Evolutionary conservation across 1,140 invertebrate species (phyloP), one percentile per base, ranked within the genome.

Genomic region (Eufriesea mexicana): DNA sequence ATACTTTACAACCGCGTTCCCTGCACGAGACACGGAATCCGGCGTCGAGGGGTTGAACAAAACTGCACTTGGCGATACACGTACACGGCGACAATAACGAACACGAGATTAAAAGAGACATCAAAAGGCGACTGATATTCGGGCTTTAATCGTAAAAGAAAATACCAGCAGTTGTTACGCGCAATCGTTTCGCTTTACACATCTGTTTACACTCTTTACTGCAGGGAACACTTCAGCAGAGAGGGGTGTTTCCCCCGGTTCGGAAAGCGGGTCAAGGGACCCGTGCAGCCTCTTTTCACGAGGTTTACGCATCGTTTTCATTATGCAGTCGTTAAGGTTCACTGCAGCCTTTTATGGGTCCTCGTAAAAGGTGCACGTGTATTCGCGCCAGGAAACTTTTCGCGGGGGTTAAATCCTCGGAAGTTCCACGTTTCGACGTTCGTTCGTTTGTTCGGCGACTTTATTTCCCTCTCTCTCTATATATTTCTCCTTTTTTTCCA

Each of bases 261-360:
- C 35, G 45, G 8, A 64, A 76, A 76, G 42, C 25, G 28, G 74
- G 45, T 64, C 74, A 35, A 64, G 45, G 74, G 64, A 49, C 47
- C 49, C 54, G 68, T 61, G n/a, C 73, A 62, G 70, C 80, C 71
- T 49, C 64, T 77, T 83, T 79, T 45, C 55, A 45, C 76, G 49
- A 35, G 35, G 85, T 84, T 87, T 84, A 84, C 85, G 85, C 83
- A 86, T 86, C 86, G 81, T 84, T 88, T 85, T 87, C 86, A 87
- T 87, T 88, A 86, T 84, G 49, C 77, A 72, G 70, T 62, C 79
- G 74, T 88, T 87, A 82, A 87, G 83, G 67, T 87, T 88, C 80
- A 87, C 86, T 88, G 78, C 68, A 55, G 45, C 76, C 82, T 87
- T 88, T 88, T 88, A 87, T 68, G 72, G 83, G 42, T 55, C 55